Evolutionary conservation across 2,888 invertebrate genomes (phyloP), one percentile per base, ranked within the genome.

Genomic region (Ceriagrion tenellum): DNA sequence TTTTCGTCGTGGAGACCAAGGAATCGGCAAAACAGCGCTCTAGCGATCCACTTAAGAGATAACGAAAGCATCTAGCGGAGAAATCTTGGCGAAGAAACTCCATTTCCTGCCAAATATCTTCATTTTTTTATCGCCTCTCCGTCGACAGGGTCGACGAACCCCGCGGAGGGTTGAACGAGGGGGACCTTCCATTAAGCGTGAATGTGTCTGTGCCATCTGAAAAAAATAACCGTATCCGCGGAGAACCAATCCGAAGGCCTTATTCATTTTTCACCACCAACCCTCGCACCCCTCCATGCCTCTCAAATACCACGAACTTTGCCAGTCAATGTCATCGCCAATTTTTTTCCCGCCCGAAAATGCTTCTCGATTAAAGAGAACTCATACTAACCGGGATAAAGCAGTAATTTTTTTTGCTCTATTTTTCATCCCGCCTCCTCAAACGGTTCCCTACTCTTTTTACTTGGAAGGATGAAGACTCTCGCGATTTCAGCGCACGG

Each of bases 91-190:
- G 40, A 4, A 30, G 69, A 10, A 69, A 93, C 63, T 18, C 35
- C 81, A 81, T 81, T 81, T 81, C 81, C 81, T 35, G 35, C 3
- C 81, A 35, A 20, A 35, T 81, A 26, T 35, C 35, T 16, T 81
- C 16, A 81, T 81, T 35, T 69, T 69, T 69, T 81, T 26, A 23
- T 35, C 81, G 16, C 26, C 47, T 69, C 30, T 26, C 69, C 59
- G 63, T 63, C 35, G 16, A 30, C 30, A 91, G 63, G 91, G 91
- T 91, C 91, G 63, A 40, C 91, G 63, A 69, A 91, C 40, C n/a
- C 26, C 63, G 26, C 23, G 63, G 63, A 40, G 63, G 47, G 93
- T 47, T 74, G 74, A 93, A 26, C 47, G n/a, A 2, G 20, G 20
- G 63, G 6, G 18, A 23, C 35, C 81, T 81, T 16, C 35, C 30